These are phyloP conservation scores for Pachyrhynchus sulphureomaculatus DNA, from an alignment of 1,140 invertebrate species.

Conservation along the genomic window DNA sequence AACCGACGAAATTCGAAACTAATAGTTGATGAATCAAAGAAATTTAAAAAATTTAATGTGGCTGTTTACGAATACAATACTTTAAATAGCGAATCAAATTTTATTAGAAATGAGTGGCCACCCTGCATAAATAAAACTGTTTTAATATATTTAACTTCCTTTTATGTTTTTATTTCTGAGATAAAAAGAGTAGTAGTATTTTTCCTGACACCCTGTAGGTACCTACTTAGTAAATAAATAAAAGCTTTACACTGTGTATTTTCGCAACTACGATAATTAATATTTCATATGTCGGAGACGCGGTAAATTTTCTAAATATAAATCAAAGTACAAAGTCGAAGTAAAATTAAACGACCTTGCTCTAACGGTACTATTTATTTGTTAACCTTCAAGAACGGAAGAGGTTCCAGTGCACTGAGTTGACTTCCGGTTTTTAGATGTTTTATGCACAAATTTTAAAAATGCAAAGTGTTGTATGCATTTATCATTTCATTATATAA, in stretches of 20 bases:
- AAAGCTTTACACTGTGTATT: background rate
- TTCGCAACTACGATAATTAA: background rate
- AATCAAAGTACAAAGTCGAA: background rate
- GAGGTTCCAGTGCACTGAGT: constrained; percentile 16
- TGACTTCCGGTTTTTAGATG: constrained; percentile 1
- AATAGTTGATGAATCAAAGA: no score
- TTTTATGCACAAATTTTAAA: background rate
- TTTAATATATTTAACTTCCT: no score
- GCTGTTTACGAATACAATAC: no score
- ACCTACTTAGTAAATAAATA: no score
- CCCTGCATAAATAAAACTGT: no score
- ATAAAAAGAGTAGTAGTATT: no score
- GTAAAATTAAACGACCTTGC: constrained; percentile 19
- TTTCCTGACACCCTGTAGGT: no score
- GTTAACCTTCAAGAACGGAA: constrained; percentile 26
- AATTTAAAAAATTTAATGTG: no score
- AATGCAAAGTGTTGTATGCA: background rate
- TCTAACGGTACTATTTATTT: constrained; percentile 12
- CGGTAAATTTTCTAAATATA: background rate
- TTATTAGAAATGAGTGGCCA: no score
- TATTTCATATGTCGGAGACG: background rate
- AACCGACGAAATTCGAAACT: no score
- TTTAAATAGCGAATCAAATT: no score
- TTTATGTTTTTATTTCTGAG: no score
- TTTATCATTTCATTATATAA: background rate